Evolutionary conservation across 2,113 vertebrate genomes (phyloP), one percentile per base, ranked within the genome.

Genomic region (Nycticryphes semicollaris): DNA sequence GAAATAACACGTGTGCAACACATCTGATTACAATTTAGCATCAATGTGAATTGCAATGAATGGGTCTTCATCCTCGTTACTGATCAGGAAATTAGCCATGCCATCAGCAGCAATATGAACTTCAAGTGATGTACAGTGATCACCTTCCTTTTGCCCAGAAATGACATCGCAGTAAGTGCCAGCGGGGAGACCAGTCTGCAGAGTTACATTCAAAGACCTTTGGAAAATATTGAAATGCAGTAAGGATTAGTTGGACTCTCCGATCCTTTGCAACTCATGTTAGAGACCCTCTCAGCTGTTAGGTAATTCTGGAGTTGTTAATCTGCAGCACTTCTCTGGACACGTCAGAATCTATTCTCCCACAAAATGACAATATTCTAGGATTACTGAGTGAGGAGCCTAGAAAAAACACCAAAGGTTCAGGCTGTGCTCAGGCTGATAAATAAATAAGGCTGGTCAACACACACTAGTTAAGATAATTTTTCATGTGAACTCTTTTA

Each of bases 161-260:
- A 99, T 99, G 21, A 99, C 94, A 33, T 99, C 99, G 78, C 99
- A 99, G 84, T 99, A 99, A 54, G 98, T 98, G 14, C 99, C 99
- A 57, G 89, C 96, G 23, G 98, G 98, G 90, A 99, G 98, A 50
- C 98, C 98, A 3, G 99, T 99, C 94, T 98, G 98, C 79, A 99
- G 95, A 56, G 97, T 98, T 43, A 87, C 45, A 54, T 98, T 98
- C 90, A 99, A 92, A 63, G 96, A 7, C 98, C 99, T 99, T 85
- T 15, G 69, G 75, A 84, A 91, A 87, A 91, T 21, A 89, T 73
- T 21, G 12, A 43, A 88, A 33, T 16, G 33, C 64, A 54, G 6
- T 41, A 48, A 87, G 19, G 37, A 43, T 84, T 37, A 80, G 17
- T 12, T 31, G n/a, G 27, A 70, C 14, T 35, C 51, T 50, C 35